phyloP scores from a whole-genome alignment of 1,140 invertebrate genomes.

The Branchinecta lindahli region DNA sequence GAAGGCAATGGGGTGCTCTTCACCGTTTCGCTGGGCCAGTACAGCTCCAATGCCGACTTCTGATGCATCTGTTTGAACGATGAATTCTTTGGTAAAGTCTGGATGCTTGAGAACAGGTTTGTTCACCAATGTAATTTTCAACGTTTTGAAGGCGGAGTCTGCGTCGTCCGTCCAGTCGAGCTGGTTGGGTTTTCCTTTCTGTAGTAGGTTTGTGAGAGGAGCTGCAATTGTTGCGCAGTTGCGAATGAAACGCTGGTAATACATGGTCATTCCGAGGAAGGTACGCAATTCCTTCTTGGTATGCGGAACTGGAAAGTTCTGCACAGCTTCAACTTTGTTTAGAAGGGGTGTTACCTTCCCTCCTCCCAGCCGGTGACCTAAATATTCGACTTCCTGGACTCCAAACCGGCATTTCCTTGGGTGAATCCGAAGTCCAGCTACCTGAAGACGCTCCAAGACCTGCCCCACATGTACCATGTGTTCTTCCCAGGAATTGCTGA shows the following conservation, averaged over 20 bases:
- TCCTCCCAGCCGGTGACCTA: conserved; percentile 23
- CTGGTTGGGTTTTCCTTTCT: conserved; percentile 17
- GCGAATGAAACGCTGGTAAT: conserved; percentile 30
- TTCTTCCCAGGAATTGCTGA: conserved; percentile 25
- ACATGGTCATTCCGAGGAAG: conserved; percentile 34
- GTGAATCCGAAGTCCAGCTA: conserved; percentile 17
- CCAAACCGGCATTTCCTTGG: conserved; percentile 14
- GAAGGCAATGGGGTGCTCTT: conserved; percentile 32
- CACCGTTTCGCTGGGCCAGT: conserved; percentile 20
- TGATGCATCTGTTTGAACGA: conserved; percentile 13
- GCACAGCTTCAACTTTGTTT: conserved; percentile 24
- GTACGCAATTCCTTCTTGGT: conserved; percentile 28
- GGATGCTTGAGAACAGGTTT: too few relatives aligned
- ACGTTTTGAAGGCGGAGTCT: too few relatives aligned
- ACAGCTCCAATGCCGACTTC: conserved; percentile 12
- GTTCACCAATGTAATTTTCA: too few relatives aligned
- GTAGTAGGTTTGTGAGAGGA: conserved; percentile 24
- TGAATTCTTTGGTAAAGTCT: background rate
- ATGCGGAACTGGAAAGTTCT: conserved; percentile 21
- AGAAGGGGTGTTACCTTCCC: conserved; percentile 21
- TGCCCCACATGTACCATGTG: conserved; percentile 28
- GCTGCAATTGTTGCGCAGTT: conserved; percentile 26
- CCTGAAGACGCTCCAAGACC: conserved; percentile 25
- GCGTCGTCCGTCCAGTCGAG: background rate
- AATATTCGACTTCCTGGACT: conserved; percentile 18